Evolutionary conservation across 2,888 invertebrate genomes (phyloP), one percentile per base, ranked within the genome.

Genomic region (Tenthredo notha): DNA sequence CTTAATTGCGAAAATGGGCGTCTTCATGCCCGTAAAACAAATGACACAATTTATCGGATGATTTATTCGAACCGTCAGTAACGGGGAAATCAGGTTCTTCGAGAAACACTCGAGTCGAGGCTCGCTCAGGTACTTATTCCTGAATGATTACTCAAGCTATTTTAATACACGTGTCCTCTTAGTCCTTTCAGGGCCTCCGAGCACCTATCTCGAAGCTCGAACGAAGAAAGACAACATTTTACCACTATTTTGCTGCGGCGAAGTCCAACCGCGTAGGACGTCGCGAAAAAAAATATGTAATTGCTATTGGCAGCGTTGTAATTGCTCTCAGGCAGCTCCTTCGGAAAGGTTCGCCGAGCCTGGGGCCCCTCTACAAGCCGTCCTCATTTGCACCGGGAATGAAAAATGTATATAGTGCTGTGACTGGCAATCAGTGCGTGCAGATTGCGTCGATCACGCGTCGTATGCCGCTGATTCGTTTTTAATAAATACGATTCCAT

Each of bases 381-480:
- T 40, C 58, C 58, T 61, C 61, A 80, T 80, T 80, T 58, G 80
- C 61, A 61, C 58, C 40, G 80, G 58, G 21, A 40, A 40, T 58
- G 61, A 37, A 61, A 50, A 37, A 80, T 58, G 61, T 61, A 58
- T 61, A 58, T 61, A 61, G 58, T 61, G 61, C 61, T 80, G 40
- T 61, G 80, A 80, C 80, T 80, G 40, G 80, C 61, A 80, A 80
- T 80, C 80, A 80, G 80, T 80, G 80, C 80, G 80, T 80, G 80
- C n/a, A 80, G 61, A 80, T 80, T 80, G 80, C 80, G 80, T 80
- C 80, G 80, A 80, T 80, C 80, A 80, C 61, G 80, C 80, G 80
- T 80, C 61, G 78, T 40, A 61, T 80, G 61, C 80, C 43, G 40
- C 61, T 80, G 80, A 80, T 80, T 80, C 80, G 58, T 40, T 80